Evolutionary conservation across 2,797 vertebrate genomes (phyloP).

Genomic region (Chaunax sp.): DNA sequence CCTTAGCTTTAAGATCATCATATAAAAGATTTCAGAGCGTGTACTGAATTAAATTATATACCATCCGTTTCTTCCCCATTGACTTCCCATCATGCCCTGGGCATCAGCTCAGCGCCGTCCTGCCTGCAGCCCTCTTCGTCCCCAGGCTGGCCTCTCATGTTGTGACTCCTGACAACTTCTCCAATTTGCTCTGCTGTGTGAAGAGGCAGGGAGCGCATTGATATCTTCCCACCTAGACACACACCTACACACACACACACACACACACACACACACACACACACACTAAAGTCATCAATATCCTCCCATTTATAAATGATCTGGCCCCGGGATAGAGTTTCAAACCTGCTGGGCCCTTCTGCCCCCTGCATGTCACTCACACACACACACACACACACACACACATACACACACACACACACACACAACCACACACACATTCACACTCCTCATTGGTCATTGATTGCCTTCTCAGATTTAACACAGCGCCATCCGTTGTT

Average conservation of each 20-base stretch:
- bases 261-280: constrained; percentile 34
- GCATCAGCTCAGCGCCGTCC: constrained; percentile 69
- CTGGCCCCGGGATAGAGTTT: constrained; percentile 87
- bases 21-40: too few relatives aligned
- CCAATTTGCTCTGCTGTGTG: constrained; percentile 93
- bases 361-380: constrained; percentile 59
- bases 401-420: constrained; percentile 45
- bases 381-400: constrained; percentile 40
- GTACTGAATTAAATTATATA: neutral
- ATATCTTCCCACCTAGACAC: constrained; percentile 83
- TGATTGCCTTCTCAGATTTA: constrained; percentile 85
- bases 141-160: constrained; percentile 83
- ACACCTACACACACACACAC: constrained; percentile 39
- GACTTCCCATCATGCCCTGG: constrained; percentile 66
- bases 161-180: constrained; percentile 94
- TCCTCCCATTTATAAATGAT: constrained; percentile 89
- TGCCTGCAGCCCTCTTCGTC: constrained; percentile 70
- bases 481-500: constrained; percentile 78
- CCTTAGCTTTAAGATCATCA: neutral
- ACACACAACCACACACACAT: constrained; percentile 60
- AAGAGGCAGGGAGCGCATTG: constrained; percentile 88
- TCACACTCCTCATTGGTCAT: constrained; percentile 75
- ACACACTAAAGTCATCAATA: constrained; percentile 83
- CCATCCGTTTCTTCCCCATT: neutral
- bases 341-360: constrained; percentile 78